phyloP scores from a whole-genome alignment of 2,888 invertebrate species.

The Graphium colonna region DNA sequence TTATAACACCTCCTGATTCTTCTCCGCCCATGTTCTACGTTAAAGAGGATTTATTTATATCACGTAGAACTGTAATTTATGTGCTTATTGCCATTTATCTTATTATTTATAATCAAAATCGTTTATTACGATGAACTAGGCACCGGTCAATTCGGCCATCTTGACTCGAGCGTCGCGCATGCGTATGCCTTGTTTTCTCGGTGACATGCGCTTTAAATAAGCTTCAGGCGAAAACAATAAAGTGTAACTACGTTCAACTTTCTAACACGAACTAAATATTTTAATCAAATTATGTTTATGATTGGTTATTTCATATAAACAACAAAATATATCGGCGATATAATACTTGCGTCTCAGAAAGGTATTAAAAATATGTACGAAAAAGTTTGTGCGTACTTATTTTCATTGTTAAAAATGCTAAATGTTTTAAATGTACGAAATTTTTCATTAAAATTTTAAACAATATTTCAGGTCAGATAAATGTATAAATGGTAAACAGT shows the following conservation, averaged over 20 bases:
- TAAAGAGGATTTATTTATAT: neutral
- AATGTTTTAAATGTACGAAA: too few relatives aligned
- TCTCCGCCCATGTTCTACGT: neutral
- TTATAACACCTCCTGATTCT: neutral
- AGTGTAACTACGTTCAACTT: neutral
- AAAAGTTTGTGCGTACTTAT: too few relatives aligned
- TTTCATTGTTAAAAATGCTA: too few relatives aligned
- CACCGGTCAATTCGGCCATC: conserved; percentile 52
- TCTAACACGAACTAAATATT: too few relatives aligned
- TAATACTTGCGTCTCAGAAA: too few relatives aligned
- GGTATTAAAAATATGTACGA: too few relatives aligned
- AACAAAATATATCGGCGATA: too few relatives aligned
- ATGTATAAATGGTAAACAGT: too few relatives aligned
- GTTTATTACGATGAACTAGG: conserved; percentile 43
- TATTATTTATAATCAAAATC: conserved; percentile 40
- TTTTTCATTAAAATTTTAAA: too few relatives aligned
- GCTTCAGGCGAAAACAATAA: conserved; percentile 17
- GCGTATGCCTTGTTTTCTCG: conserved; percentile 35
- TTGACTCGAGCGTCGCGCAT: conserved; percentile 45
- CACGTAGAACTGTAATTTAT: neutral
- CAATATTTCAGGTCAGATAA: too few relatives aligned
- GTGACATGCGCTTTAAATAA: conserved; percentile 50
- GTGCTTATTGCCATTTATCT: conserved; percentile 23
- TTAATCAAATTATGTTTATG: too few relatives aligned
- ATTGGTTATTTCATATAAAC: too few relatives aligned